phyloP scores from a whole-genome alignment of 2,797 vertebrate genomes.

The Austrolebias charrua region DNA sequence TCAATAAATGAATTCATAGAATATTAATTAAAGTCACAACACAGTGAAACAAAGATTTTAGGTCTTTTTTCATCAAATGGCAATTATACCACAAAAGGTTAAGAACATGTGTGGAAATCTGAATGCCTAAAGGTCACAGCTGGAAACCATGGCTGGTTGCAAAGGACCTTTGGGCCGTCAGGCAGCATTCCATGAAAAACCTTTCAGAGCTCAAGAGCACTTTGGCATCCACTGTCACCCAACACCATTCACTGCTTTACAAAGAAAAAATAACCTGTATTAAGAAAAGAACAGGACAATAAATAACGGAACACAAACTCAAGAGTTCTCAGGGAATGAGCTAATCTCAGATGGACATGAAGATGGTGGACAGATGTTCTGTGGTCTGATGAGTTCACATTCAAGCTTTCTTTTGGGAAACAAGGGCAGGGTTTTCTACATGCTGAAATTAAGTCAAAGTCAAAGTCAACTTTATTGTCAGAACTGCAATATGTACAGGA shows the following conservation, averaged over 20 bases:
- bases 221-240: background rate
- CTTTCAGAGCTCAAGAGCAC: background rate
- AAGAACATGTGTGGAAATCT: background rate
- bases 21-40: too few species aligned
- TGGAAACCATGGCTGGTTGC: background rate
- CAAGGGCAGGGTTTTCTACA: background rate
- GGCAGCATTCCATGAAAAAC: background rate
- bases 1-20: too few species aligned
- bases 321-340: background rate
- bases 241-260: background rate
- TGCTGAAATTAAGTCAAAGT: too few species aligned
- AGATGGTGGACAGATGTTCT: slow-evolving; percentile 14
- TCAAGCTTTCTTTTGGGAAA: background rate
- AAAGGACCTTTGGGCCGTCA: background rate
- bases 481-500: too few species aligned
- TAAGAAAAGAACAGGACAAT: background rate
- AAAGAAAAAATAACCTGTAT: background rate
- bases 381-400: slow-evolving; percentile 3
- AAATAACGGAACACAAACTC: background rate
- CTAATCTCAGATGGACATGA: slow-evolving; percentile 9
- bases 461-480: too few species aligned
- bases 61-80: too few species aligned
- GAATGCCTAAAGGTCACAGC: background rate
- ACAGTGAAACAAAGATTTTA: too few species aligned
- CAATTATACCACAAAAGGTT: background rate